Base-by-base conservation (phyloP, 1,140 invertebrate species). In the Mizuhopecten yessoensis region DNA sequence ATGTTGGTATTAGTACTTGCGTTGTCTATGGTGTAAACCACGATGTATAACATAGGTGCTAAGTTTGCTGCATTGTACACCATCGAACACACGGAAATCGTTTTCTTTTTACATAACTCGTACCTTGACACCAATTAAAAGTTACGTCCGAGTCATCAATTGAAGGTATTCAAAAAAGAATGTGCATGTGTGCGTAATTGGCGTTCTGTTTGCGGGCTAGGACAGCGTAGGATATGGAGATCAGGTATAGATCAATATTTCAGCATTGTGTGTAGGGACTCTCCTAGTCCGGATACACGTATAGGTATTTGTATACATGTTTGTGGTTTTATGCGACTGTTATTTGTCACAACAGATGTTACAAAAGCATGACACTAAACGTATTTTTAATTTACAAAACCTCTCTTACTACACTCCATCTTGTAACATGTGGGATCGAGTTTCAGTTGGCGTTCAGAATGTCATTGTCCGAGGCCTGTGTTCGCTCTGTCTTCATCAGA, bases 1-100 rank as follows among this genome's bases (percentile, higher is more conserved):
- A 75, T 75, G 57, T 75, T 75, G 57, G 29, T 75, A 29, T 75
- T 75, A 75, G 57, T 75, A 75, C 57, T 75, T 75, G 57, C 29
- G 57, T 75, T 29, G 57, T 75, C 17, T 45, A 45, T 45, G 29
- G 2, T 49, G 10, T 9, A 49, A 10, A 49, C 45, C 45, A 49
- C n/a, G n/a, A 20, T 49, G 20, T 75, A 17, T 75, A 0, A 75
- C n/a, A n/a, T 5, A 29, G 23, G n/a, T 75, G 23, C 5, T 39
- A 7, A 39, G 36, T 39, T 39, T 39, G 13, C 11, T 75, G n/a
- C 29, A 17, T 7, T n/a, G 57, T 75, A 75, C 15, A n/a, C 45
- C 36, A 39, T 29, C 57, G 17, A 75, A 75, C 57, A 75, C 57
- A 75, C 3, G 45, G 45, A 49, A 75, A 75, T 75, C 15, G 45